Base-by-base conservation (phyloP, 1,140 invertebrate genomes). In the Anastrepha obliqua region DNA sequence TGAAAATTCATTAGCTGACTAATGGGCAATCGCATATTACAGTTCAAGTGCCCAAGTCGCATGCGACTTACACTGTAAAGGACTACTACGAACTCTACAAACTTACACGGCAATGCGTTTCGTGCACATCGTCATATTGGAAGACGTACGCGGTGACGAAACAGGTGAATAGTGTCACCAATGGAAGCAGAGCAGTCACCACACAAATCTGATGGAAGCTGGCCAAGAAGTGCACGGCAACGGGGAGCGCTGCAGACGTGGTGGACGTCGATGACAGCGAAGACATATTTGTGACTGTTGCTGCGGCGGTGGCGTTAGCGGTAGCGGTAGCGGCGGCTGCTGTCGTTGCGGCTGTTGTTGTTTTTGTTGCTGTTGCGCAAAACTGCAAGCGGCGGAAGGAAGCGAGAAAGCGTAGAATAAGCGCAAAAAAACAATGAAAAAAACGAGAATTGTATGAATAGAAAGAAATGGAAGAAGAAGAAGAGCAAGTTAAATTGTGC, bases 71-170 rank as follows among this genome's bases (percentile, higher is more conserved):
- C 29, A 29, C 29, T 29, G 29, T 29, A 29, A 29, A 29, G 29
- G 29, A 29, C 29, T 0, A 29, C 29, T 29, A 29, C 29, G 29
- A 29, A 29, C 29, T 29, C 44, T 17, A 78, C 15, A 5, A 39
- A 95, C 96, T 95, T 95, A 98, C 97, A 91, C 96, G 95, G 95
- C 97, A 98, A 93, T 98, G 97, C 88, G 97, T 98, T 95, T 98
- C 97, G 92, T 98, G 97, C 91, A 98, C 97, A 93, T 98, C 97
- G 94, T 98, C 97, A 94, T 96, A 96, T 93, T 98, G 97, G 93
- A 97, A 98, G 92, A 98, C 96, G 92, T 97, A 97, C 88, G 97
- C 97, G 89, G 97, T 97, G 89, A 97, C 93, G 92, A 98, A 97
- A 94, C 97, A 98, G 93, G 97, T 95, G 89, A 98, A 94, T 90